These are phyloP conservation scores for Laupala kohalensis DNA, from an alignment of 1,140 invertebrate species.

Conservation along the genomic window DNA sequence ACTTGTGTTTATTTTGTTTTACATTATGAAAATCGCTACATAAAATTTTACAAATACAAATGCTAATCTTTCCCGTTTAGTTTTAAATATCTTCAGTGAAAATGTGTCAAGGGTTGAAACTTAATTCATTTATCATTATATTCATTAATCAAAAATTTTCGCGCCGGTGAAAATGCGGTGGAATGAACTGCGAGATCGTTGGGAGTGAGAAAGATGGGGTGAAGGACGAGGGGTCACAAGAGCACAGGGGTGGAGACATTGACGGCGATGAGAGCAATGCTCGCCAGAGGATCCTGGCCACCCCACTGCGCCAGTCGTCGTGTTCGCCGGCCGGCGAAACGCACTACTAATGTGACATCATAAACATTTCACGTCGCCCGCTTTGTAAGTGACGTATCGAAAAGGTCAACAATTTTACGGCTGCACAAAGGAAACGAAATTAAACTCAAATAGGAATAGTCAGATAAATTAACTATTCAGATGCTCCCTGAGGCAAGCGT, in stretches of 20 bases:
- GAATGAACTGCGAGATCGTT: no score
- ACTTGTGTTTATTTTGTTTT: no score
- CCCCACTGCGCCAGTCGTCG: not conserved
- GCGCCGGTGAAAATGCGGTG: no score
- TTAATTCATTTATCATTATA: no score
- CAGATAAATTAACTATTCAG: not conserved
- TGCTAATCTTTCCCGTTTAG: no score
- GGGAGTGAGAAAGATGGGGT: not conserved
- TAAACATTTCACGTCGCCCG: not conserved
- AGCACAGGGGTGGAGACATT: not conserved
- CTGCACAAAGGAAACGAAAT: not conserved
- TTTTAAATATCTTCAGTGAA: no score
- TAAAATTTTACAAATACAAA: no score
- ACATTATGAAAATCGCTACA: no score
- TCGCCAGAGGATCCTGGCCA: not conserved
- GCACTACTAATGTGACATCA: not conserved
- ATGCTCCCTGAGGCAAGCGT: not conserved
- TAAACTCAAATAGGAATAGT: not conserved
- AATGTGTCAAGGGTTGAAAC: no score
- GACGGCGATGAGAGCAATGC: no score
- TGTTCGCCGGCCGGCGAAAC: not conserved
- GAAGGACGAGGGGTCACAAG: not conserved
- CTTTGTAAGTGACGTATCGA: not conserved
- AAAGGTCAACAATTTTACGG: not conserved
- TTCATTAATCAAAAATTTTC: no score